Evolutionary conservation across 1,140 invertebrate genomes (phyloP), one percentile per base, ranked within the genome.

Genomic region (Homarus americanus): DNA sequence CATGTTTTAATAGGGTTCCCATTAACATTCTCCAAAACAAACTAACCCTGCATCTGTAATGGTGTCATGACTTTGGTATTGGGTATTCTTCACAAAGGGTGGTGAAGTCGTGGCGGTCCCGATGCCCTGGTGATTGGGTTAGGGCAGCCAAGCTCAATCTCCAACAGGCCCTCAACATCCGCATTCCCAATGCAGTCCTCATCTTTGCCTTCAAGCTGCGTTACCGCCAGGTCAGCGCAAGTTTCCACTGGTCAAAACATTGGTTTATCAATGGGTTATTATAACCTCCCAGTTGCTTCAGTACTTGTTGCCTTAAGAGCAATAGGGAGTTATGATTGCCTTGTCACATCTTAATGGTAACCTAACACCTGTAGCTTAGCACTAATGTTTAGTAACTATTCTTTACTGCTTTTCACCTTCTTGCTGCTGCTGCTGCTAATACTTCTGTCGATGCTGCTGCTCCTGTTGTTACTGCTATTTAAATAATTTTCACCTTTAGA

Each of bases 91-190:
- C 88, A 85, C 66, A 63, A 90, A 95, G 94, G 94, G 97, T 98
- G 92, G 96, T 98, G 72, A 95, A 96, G 93, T 98, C 96, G 95
- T 98, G 97, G 97, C 96, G 97, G 93, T 96, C 97, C 93, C 98
- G 98, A 95, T 97, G 97, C 93, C 96, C 97, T 7, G 97, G 98
- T 93, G 96, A 96, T 93, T 96, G 97, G 84, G 91, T 94, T 38
- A 93, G 94, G 92, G 97, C 97, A 34, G 98, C 97, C 95, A 98
- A 98, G 95, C 95, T 98, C 91, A 98, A 98, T 94, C 95, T 98
- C 87, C 97, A 98, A 94, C 97, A 97, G 93, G 97, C 97, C 1
- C 95, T 98, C 73, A 97, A 97, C 92, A 97, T 97, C 40, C 96
- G 97, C 93, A 96, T 98, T 93, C 98, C 98, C 34, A 97, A 97